Base-by-base conservation (phyloP, 2,888 invertebrate genomes). In the Boloria selene region DNA sequence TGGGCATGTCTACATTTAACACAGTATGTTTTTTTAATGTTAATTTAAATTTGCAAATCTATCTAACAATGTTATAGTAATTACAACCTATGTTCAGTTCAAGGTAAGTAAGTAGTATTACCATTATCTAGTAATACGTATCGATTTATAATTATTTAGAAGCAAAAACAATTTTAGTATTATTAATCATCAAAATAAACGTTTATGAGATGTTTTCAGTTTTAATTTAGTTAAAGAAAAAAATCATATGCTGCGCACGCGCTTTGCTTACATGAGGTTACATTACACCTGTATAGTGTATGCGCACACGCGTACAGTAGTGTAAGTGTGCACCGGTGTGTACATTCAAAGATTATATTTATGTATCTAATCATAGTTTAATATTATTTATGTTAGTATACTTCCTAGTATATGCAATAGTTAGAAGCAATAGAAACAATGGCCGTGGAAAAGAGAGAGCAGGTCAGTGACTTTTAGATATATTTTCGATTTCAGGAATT, bases 361-460 rank as follows among this genome's bases (percentile, higher is more conserved):
- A 26, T 59, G 13, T 49, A 49, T 49, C 31, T 49, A 47, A 18
- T 50, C 17, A 38, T 59, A 49, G 49, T 49, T 59, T 14, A n/a
- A 38, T 59, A 31, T 47, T 31, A 47, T 50, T 59, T 59, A 59
- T 50, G 59, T 59, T 59, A 59, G 59, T 59, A 17, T 49, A 16
- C 26, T 49, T 26, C 44, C n/a, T 44, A 49, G 49, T 50, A 17
- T 14, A 7, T 49, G 45, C 49, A 50, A 17, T 17, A 17, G 59
- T 17, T 50, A 49, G 50, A 38, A 49, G 59, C 56, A 7, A 5
- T 22, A 16, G 4, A 18, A 13, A 49, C 14, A 26, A 64, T 58
- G 44, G 56, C 51, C 56, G 44, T 17, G 14, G 64, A 44, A 56
- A 64, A 64, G 50, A 63, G 55, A 42, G 56, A 64, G n/a, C 56